These are phyloP conservation scores for Rousettus madagascariensis DNA, from an alignment of 2,797 vertebrate species.

Conservation along the genomic window DNA sequence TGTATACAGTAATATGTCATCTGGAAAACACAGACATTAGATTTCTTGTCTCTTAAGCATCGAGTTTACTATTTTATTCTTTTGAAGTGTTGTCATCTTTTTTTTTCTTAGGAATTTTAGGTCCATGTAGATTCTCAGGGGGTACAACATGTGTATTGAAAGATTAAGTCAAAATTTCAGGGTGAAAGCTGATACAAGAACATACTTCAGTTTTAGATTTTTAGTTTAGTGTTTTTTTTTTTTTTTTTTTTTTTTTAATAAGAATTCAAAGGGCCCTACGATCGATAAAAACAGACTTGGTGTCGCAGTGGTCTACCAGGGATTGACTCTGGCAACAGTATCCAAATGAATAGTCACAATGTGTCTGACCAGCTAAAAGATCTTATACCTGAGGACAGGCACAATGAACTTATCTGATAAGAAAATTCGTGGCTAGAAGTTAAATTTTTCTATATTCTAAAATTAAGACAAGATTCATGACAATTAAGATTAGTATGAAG, in stretches of 20 bases:
- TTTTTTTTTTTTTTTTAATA: not conserved
- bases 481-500: not conserved
- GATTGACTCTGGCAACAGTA: not conserved
- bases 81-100: not conserved
- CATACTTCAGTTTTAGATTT: not conserved
- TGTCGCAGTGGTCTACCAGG: not conserved
- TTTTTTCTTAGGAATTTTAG: not conserved
- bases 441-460: slow-evolving; percentile 14
- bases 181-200: not conserved
- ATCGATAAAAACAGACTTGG: not conserved
- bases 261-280: not conserved
- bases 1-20: slow-evolving; percentile 14
- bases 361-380: not conserved
- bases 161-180: not conserved
- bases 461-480: not conserved
- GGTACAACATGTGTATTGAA: not conserved
- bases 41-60: not conserved
- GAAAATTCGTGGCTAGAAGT: not conserved
- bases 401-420: not conserved
- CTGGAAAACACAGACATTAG: not conserved
- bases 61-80: not conserved
- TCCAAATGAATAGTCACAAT: not conserved
- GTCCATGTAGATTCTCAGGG: not conserved
- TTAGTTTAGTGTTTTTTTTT: not conserved
- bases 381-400: not conserved